phyloP scores from a whole-genome alignment of 1,140 invertebrate genomes.

The Ganaspis sp. region DNA sequence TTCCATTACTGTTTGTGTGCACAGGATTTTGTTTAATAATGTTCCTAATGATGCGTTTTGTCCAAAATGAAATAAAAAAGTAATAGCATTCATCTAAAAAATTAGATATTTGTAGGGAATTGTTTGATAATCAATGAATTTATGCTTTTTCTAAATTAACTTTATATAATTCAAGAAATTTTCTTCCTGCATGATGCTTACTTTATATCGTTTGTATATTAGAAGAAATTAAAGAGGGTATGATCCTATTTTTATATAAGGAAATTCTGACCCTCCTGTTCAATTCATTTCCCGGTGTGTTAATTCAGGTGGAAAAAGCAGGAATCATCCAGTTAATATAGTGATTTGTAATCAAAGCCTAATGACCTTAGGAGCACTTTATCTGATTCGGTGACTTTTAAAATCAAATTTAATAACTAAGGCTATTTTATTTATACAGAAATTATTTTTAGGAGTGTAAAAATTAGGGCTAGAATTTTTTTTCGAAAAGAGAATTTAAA shows the following conservation, averaged over 20 bases:
- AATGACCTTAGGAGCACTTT: neutral
- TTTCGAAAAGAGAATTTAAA: neutral
- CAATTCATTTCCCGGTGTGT: neutral
- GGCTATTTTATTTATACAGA: no score
- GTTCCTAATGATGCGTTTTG: no score
- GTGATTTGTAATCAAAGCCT: neutral
- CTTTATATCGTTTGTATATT: neutral
- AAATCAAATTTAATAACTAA: neutral
- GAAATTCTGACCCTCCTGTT: neutral
- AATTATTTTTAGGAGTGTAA: no score
- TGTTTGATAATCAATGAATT: no score
- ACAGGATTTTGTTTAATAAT: no score
- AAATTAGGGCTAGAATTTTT: neutral
- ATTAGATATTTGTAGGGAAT: no score
- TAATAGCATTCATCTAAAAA: no score
- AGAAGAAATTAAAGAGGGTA: neutral
- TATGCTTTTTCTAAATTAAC: no score
- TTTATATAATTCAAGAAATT: no score
- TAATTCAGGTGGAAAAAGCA: neutral
- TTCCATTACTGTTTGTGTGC: no score
- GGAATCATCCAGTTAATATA: conserved; percentile 2
- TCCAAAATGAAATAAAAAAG: no score
- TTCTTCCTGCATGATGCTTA: no score
- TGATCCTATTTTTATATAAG: neutral
- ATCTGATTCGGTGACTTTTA: neutral